Evolutionary conservation across 2,888 invertebrate species (phyloP).

Genomic region (Drosophila demipolita): DNA sequence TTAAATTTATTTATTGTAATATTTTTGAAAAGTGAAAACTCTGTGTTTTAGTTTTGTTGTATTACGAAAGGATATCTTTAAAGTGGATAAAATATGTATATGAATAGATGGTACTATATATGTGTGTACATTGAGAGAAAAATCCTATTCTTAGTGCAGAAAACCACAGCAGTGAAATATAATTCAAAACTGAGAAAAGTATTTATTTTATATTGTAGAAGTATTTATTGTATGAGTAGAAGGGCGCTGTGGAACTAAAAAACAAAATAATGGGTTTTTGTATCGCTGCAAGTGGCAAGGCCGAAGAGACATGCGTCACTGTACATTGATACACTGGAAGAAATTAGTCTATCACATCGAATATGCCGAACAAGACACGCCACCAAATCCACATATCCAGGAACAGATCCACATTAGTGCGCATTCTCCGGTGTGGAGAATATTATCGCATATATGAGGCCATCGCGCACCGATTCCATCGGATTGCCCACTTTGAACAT

Average conservation of each 20-base stretch:
- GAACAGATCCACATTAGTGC: constrained; percentile 52
- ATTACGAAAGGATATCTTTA: not conserved
- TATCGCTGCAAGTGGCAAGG: not conserved
- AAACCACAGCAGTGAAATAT: not conserved
- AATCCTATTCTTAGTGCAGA: not conserved
- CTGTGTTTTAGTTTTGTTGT: not conserved
- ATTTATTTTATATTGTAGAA: constrained; percentile 7
- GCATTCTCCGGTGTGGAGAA: constrained; percentile 86
- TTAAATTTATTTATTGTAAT: constrained; percentile 76
- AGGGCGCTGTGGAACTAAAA: constrained; percentile 1
- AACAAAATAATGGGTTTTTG: not conserved
- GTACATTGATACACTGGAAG: constrained; percentile 2
- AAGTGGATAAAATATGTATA: not conserved
- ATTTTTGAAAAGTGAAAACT: constrained; percentile 29
- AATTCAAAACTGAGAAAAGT: constrained; percentile 3
- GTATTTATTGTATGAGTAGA: constrained; percentile 4
- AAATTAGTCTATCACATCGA: constrained; percentile 45
- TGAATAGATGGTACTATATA: not conserved
- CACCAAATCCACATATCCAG: not conserved
- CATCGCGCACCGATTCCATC: constrained; percentile 90
- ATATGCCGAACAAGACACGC: constrained; percentile 5
- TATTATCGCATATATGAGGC: constrained; percentile 91
- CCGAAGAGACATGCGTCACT: not conserved
- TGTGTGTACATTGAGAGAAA: not conserved
- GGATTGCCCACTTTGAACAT: constrained; percentile 91